Evolutionary conservation across 1,140 invertebrate genomes (phyloP).

Genomic region (Drosophila orosa): DNA sequence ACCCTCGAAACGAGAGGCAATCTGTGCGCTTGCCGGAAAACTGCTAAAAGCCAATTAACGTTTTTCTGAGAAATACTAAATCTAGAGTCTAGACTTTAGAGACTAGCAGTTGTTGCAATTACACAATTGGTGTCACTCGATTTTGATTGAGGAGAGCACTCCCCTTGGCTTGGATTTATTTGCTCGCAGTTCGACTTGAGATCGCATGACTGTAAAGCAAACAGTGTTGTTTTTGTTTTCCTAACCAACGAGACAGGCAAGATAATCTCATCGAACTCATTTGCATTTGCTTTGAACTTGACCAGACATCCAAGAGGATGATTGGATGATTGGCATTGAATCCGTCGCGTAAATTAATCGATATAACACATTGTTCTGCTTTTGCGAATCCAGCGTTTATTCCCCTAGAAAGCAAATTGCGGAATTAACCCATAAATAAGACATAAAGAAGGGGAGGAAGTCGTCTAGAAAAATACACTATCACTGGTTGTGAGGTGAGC

Average conservation of each 20-base stretch:
- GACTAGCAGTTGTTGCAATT: slow-evolving; percentile 10
- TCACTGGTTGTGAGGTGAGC: background rate
- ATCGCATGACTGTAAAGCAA: slow-evolving; percentile 8
- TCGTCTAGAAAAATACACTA: background rate
- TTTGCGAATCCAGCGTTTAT: slow-evolving; percentile 1
- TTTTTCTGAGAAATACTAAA: slow-evolving; percentile 1
- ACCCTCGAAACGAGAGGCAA: slow-evolving; percentile 7
- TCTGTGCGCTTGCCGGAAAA: background rate
- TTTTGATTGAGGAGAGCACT: background rate
- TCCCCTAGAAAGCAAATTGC: slow-evolving; percentile 19
- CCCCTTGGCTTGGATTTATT: background rate
- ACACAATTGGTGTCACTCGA: slow-evolving; percentile 27
- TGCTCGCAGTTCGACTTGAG: background rate
- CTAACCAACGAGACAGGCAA: background rate
- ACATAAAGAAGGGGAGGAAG: slow-evolving; percentile 20
- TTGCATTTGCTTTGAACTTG: slow-evolving; percentile 15
- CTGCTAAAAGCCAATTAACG: slow-evolving; percentile 30
- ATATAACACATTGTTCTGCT: slow-evolving; percentile 17
- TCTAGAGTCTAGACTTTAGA: slow-evolving; percentile 8
- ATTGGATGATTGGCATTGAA: slow-evolving; percentile 14
- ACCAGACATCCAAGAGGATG: background rate
- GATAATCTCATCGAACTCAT: background rate
- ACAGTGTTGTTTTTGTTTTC: background rate
- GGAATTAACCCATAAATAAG: slow-evolving; percentile 56
- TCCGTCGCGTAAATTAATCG: slow-evolving; percentile 13